Evolutionary conservation across 2,113 vertebrate species (phyloP).

Genomic region (Brachyhypopomus occidentalis): DNA sequence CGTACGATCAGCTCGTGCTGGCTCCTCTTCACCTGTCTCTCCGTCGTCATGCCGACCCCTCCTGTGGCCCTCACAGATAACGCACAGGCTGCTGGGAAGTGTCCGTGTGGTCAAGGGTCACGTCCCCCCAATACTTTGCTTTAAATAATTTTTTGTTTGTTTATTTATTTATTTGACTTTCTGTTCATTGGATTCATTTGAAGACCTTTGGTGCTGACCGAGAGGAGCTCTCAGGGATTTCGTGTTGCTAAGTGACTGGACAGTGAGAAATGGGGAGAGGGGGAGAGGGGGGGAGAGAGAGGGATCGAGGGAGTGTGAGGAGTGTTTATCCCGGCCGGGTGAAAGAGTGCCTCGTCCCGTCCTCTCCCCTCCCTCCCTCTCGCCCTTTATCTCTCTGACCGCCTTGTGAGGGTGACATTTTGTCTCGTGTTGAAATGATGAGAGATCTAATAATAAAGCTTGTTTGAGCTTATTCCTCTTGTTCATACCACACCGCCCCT

Average conservation of each 20-base stretch:
- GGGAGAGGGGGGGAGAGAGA: neutral
- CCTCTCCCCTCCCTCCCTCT: conserved; percentile 7
- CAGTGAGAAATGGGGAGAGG: neutral
- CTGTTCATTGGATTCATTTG: neutral
- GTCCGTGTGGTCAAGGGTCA: neutral
- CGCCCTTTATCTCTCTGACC: conserved; percentile 22
- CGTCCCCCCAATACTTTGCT: too few relatives aligned
- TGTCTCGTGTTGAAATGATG: conserved; percentile 14
- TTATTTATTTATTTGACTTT: neutral
- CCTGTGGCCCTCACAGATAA: too few relatives aligned
- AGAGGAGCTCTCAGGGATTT: conserved; percentile 23
- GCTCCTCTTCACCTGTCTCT: too few relatives aligned
- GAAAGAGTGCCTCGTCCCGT: neutral
- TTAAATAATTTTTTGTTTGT: too few relatives aligned
- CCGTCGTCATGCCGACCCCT: too few relatives aligned
- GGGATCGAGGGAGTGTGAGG: neutral
- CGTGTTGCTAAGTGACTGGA: conserved; percentile 58
- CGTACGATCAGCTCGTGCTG: too few relatives aligned
- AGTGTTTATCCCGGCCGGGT: neutral
- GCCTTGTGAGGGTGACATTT: conserved; percentile 31
- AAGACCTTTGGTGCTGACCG: conserved; percentile 8
- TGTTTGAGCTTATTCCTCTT: neutral
- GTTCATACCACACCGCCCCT: too few relatives aligned
- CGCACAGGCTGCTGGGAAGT: too few relatives aligned
- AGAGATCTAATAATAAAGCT: conserved; percentile 19